Evolutionary conservation across 2,113 vertebrate species (phyloP), one percentile per base, ranked within the genome.

Genomic region (Passer montanus): DNA sequence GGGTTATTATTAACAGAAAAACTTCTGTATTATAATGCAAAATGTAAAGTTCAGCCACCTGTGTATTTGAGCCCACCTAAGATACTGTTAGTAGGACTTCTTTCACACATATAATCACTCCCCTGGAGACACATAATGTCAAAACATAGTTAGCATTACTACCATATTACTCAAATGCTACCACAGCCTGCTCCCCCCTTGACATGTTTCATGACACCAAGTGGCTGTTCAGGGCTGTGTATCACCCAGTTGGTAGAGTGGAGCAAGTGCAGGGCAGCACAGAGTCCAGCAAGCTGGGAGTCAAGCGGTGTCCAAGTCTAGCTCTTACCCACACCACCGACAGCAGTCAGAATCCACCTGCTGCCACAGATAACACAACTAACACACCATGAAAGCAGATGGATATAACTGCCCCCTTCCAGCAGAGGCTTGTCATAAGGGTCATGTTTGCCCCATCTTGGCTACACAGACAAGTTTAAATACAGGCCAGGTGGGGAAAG

Each of bases 141-240:
- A 63, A 67, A 94, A 63, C 15, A 21, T 4, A 39, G 62, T 50
- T 39, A 33, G n/a, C 70, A 85, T 49, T 69, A 79, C 62, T 35
- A 11, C 12, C 8, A 9, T 24, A 10, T 63, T 83, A 81, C 15
- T 52, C 74, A 74, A 31, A 17, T 47, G 62, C 62, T 56, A 64
- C 19, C 35, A 47, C 68, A 84, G 69, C 19, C 70, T 22, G 13
- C 15, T 8, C 39, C 66, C 22, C 55, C 41, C 60, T 39, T 37
- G 43, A 27, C 44, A 39, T 1, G 5, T 55, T 63, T 47, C 55
- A 30, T 0, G 12, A 44, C 24, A 49, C 0, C 1, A 49, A 66
- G 67, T 0, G 0, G 47, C 47, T 1, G 0, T 49, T 64, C 44
- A 70, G 39, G 68, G 50, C 37, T 0, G 0, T 0, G 1, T 23